Evolutionary conservation across 2,888 invertebrate species (phyloP), one percentile per base, ranked within the genome.

Genomic region (Yponomeuta cagnagella): DNA sequence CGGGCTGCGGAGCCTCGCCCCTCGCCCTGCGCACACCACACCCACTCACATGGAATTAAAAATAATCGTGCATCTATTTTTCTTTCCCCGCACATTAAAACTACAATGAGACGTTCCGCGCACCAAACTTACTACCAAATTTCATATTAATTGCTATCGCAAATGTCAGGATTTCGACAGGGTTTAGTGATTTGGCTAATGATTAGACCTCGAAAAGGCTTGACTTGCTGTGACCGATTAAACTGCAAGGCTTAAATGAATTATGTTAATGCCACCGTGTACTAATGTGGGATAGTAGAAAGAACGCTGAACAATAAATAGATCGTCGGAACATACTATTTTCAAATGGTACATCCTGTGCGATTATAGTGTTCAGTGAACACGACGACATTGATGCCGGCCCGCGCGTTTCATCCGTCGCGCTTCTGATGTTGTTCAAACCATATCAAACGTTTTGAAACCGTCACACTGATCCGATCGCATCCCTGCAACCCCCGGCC

Each of bases 1-100:
- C 89, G 89, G 89, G 91, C 92, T 89, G 90, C 90, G 86, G 87
- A 88, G 52, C 89, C 87, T 86, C 80, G 79, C 80, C 82, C 83
- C 75, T 74, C 76, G 75, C 74, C 74, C 75, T 74, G 70, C 74
- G 48, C 73, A 77, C 74, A 77, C 74, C 74, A 73, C 74, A 71
- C 71, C 52, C 52, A 58, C 52, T 58, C 52, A 15, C 52, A 58
- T 58, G 52, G 52, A 58, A 58, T 58, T 58, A 15, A 58, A 58
- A 58, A 58, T 15, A 58, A 58, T 15, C 2, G 64, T 30, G 64
- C n/a, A 64, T 64, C 31, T 23, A 31, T 64, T 64, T 64, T 30
- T 10, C 31, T 23, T 64, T 64, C 2, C 23, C 0, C 1, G 64
- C 23, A 30, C 30, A 2, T 64, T 9, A 6, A 64, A 6, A 9